Conservation (phyloP, 2,797 vertebrate genomes). For the Sitta carolinensis region DNA sequence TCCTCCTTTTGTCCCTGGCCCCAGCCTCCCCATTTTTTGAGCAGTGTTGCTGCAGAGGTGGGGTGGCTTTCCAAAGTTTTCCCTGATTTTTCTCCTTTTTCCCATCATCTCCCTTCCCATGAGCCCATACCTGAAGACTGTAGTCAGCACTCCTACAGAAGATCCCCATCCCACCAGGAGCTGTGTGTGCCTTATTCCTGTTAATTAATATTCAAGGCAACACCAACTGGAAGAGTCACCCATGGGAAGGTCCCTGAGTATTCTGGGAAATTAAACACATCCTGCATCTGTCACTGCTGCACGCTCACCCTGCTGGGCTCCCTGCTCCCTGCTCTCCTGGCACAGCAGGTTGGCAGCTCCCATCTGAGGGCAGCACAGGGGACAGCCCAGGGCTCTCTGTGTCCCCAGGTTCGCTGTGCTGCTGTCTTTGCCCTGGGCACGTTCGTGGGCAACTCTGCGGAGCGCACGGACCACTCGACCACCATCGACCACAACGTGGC, state of each 20-base stretch:
- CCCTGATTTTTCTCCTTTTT: not conserved
- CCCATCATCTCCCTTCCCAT: not conserved
- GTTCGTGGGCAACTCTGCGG: slow-evolving; percentile 94
- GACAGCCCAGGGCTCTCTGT: not conserved
- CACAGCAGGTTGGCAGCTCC: not conserved
- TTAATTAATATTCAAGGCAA: slow-evolving; percentile 19
- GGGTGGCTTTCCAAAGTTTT: not conserved
- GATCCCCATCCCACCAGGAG: not conserved
- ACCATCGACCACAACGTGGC: slow-evolving; percentile 99
- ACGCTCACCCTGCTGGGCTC: not conserved
- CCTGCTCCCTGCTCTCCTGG: not conserved
- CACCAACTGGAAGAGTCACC: not conserved
- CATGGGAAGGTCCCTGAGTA: not conserved
- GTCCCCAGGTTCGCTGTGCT: slow-evolving; percentile 88
- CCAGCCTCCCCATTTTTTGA: accelerated
- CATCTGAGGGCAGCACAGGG: not conserved
- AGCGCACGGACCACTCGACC: slow-evolving; percentile 96
- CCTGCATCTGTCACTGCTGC: not conserved
- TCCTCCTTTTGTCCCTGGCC: not conserved
- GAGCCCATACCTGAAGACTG: not conserved
- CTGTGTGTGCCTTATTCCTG: not conserved
- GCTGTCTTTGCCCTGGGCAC: slow-evolving; percentile 95
- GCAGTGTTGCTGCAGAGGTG: not conserved
- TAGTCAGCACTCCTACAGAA: not conserved
- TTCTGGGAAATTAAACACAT: not conserved